Conservation (phyloP, 2,797 vertebrate species). For the Perodicticus potto region DNA sequence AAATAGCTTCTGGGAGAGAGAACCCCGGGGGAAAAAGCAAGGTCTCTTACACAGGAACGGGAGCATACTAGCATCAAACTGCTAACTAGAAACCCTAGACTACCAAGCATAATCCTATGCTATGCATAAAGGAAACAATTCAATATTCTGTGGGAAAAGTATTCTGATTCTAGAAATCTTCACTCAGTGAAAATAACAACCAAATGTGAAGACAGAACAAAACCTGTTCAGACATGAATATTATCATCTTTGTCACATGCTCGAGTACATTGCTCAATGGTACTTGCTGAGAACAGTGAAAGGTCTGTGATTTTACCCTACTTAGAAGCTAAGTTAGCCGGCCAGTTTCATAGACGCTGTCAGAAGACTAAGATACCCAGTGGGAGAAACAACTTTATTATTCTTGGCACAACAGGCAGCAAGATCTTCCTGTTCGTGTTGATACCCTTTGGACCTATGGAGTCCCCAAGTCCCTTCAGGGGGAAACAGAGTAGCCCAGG, state of each 20-base stretch:
- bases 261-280: neutral
- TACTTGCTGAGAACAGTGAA: neutral
- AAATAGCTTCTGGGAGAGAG: neutral
- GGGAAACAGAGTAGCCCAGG: neutral
- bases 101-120: too few species aligned
- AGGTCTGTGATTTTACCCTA: neutral
- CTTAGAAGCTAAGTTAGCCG: neutral
- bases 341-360: neutral
- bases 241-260: neutral
- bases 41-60: neutral
- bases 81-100: neutral
- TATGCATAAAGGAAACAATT: neutral
- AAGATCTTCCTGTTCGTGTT: neutral
- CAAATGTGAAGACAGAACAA: neutral
- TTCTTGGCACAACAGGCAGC: neutral
- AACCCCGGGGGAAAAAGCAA: neutral
- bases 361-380: neutral
- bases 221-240: neutral
- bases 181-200: slow-evolving; percentile 9
- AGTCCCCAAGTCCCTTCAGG: neutral
- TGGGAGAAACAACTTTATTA: neutral
- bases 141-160: neutral
- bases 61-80: neutral
- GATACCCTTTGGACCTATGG: neutral
- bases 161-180: slow-evolving; percentile 22